phyloP scores from a whole-genome alignment of 2,888 invertebrate species.

The Noctua janthina region DNA sequence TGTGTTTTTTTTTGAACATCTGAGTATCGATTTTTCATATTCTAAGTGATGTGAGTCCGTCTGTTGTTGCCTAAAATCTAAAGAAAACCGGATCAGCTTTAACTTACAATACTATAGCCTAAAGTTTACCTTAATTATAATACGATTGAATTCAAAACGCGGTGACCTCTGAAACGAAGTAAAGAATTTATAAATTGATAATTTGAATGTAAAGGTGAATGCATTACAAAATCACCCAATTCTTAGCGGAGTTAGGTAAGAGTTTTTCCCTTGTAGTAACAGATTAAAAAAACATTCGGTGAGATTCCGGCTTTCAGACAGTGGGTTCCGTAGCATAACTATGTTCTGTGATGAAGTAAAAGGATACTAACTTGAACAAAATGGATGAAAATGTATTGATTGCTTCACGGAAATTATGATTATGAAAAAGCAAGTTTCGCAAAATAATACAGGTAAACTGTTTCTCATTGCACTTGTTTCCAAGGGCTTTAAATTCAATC shows the following conservation, averaged over 20 bases:
- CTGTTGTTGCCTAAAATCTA: not conserved
- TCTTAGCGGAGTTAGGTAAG: conserved; percentile 19
- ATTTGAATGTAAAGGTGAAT: conserved; percentile 23
- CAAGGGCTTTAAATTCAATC: not conserved
- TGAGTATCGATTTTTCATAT: not conserved
- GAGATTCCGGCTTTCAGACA: not conserved
- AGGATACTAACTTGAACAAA: not conserved
- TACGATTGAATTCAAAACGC: not conserved
- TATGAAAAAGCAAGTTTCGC: not conserved
- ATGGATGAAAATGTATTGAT: not conserved
- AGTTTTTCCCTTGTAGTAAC: conserved; percentile 27
- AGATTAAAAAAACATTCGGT: conserved; percentile 48
- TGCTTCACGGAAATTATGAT: not conserved
- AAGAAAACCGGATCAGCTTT: not conserved
- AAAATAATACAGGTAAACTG: not conserved
- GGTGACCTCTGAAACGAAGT: not conserved
- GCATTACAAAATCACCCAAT: conserved; percentile 20
- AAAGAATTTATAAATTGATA: conserved; percentile 5
- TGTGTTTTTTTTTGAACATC: not conserved
- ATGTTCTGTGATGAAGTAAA: not conserved
- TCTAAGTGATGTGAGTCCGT: not conserved
- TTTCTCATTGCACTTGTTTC: not conserved
- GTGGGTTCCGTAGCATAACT: conserved; percentile 34
- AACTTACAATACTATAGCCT: not conserved
- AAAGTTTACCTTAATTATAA: too few relatives aligned